A percentile compares a stretch with the other conserved stretches of the same genome.
Evolutionary conservation across 2,888 invertebrate species (phyloP).

Genomic region (Dynastes hyllus): DNA sequence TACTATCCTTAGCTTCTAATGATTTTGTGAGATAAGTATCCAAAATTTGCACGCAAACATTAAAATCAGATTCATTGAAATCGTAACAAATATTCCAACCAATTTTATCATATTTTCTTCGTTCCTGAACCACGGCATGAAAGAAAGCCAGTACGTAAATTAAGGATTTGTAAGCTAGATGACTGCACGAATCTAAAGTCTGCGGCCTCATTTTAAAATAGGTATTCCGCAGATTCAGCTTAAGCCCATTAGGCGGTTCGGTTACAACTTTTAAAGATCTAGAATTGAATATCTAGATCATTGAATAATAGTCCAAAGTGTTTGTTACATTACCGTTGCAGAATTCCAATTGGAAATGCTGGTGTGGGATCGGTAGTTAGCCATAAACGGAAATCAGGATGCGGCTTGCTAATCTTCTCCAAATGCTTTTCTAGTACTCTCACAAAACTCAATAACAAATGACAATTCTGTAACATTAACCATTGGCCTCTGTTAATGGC

Average conservation of each 20-base stretch:
- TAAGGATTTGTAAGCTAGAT: slow-evolving; percentile 85
- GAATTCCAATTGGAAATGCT: slow-evolving; percentile 90
- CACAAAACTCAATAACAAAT: slow-evolving; percentile 86
- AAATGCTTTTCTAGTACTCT: slow-evolving; percentile 87
- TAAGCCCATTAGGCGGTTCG: slow-evolving; percentile 93
- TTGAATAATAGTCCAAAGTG: not conserved
- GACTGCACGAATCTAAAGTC: slow-evolving; percentile 82
- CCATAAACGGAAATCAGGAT: slow-evolving; percentile 95
- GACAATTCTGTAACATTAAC: slow-evolving; percentile 95
- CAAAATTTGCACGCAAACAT: slow-evolving; percentile 89
- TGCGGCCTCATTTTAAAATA: slow-evolving; percentile 89
- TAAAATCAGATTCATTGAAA: slow-evolving; percentile 94
- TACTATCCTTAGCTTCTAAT: slow-evolving; percentile 73
- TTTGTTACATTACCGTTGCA: slow-evolving; percentile 75
- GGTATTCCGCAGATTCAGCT: slow-evolving; percentile 90
- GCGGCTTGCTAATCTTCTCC: slow-evolving; percentile 85
- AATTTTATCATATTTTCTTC: slow-evolving; percentile 93
- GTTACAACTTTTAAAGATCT: slow-evolving; percentile 83
- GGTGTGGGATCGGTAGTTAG: slow-evolving; percentile 92
- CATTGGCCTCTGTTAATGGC: slow-evolving; percentile 87
- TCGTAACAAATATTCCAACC: slow-evolving; percentile 97
- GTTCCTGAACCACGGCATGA: slow-evolving; percentile 94
- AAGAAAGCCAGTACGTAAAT: slow-evolving; percentile 94
- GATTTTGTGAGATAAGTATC: slow-evolving; percentile 88
- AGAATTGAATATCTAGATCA: not conserved